Base-by-base conservation (phyloP, 2,113 vertebrate genomes). In the Anguilla japonica region DNA sequence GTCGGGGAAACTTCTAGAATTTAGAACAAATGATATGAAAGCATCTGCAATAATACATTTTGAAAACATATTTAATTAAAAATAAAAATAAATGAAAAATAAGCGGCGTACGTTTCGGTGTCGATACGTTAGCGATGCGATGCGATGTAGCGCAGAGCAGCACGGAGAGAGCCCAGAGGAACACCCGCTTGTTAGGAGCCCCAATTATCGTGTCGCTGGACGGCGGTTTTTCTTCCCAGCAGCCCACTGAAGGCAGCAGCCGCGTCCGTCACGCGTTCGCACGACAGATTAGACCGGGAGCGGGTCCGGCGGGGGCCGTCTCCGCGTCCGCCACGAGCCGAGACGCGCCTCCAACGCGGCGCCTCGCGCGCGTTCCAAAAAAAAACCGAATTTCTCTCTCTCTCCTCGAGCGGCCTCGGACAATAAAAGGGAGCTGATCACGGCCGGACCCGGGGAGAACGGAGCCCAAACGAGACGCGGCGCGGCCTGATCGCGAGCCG, bases 401-500 rank as follows among this genome's bases (percentile, higher is more conserved):
- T 92, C 87, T 87, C 81, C 89, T 79, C 60, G 79, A 83, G 82
- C 88, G 63, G 56, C 26, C 57, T 83, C 29, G 82, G 67, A 93
- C 90, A 93, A 93, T 87, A 79, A 80, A 82, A 26, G 80, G 56
- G 81, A 56, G 81, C n/a, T 88, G 91, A 94, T 94, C 87, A 91
- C 89, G 87, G 86, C 8, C 4, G 39, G 63, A 87, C 41, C 14
- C 46, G 90, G n/a, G 5, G 26, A 18, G 50, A 50, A 41, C 16
- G 81, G 81, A 1, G 34, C 34, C 34, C 20, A 50, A 87, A 88
- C 63, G 60, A 84, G 75, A 88, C 89, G 82, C 57, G 81, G 79
- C 53, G 89, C 34, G 34, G 34, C 34, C 34, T 93, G 90, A 94
- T 94, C 91, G 93, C 85, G 85, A 16, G 56, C 29, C 83, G 56